Evolutionary conservation across 1,140 invertebrate genomes (phyloP).

Genomic region (Geopemphigus sp.): DNA sequence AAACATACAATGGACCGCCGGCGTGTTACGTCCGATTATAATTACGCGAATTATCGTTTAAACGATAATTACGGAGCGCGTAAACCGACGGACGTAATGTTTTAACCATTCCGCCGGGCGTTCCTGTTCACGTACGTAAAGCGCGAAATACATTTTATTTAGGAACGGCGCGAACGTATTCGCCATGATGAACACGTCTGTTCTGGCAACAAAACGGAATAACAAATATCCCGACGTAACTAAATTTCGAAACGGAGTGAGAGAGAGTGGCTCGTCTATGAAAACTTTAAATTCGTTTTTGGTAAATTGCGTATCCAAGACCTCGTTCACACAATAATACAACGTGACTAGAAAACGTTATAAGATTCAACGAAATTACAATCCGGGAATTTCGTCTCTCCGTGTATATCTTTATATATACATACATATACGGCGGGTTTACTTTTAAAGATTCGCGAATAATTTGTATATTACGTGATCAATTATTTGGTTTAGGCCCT

Average conservation of each 20-base stretch:
- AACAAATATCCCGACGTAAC: slow-evolving; percentile 24
- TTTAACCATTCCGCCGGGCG: no score
- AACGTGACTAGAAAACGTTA: slow-evolving; percentile 18
- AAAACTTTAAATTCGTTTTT: slow-evolving; percentile 20
- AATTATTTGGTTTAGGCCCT: no score
- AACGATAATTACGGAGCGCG: not conserved
- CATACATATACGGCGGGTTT: no score
- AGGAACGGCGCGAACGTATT: not conserved
- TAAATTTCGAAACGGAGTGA: slow-evolving; percentile 1
- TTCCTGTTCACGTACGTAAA: not conserved
- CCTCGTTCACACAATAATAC: not conserved
- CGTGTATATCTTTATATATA: not conserved
- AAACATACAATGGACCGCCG: no score
- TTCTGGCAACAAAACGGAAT: slow-evolving; percentile 29
- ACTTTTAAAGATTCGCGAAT: not conserved
- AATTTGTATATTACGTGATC: no score
- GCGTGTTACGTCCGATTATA: no score
- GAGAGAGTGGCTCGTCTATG: not conserved
- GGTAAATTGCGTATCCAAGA: slow-evolving; percentile 8
- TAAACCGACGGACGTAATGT: no score
- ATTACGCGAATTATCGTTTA: not conserved
- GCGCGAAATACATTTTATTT: not conserved
- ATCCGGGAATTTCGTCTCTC: no score
- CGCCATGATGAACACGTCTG: slow-evolving; percentile 18
- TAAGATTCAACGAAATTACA: not conserved